Evolutionary conservation across 2,113 vertebrate species (phyloP).

Genomic region (Sigmodon hispidus): DNA sequence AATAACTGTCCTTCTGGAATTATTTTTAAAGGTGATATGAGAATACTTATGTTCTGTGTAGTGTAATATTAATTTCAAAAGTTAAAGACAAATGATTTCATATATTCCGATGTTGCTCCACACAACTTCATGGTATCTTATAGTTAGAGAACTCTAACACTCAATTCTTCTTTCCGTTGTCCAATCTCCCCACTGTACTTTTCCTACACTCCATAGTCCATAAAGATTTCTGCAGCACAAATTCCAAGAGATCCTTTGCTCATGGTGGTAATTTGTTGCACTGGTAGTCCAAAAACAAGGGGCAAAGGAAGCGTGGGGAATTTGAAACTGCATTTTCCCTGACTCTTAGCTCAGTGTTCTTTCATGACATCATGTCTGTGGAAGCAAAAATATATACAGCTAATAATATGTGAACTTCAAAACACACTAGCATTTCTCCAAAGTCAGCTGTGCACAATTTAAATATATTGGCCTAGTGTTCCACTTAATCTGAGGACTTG

Average conservation of each 20-base stretch:
- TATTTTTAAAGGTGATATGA: constrained; percentile 28
- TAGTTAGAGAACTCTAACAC: constrained; percentile 23
- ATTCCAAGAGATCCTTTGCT: not conserved
- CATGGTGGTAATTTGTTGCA: constrained; percentile 1
- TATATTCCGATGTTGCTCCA: constrained; percentile 27
- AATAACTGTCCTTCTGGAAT: constrained; percentile 1
- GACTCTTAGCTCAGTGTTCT: not conserved
- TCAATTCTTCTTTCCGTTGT: not conserved
- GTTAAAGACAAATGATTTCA: constrained; percentile 57
- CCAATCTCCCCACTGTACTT: not conserved
- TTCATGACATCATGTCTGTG: not conserved
- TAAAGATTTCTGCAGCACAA: not conserved
- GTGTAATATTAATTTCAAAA: constrained; percentile 41
- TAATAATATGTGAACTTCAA: constrained; percentile 14
- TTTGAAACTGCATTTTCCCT: not conserved
- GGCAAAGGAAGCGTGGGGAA: not conserved
- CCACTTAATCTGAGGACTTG: not conserved
- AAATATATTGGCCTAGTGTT: not conserved
- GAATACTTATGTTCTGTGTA: not conserved
- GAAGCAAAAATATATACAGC: not conserved
- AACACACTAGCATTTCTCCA: not conserved
- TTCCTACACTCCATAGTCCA: not conserved
- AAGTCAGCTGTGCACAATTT: not conserved
- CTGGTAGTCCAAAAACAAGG: not conserved
- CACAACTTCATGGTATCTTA: not conserved